Evolutionary conservation across 2,113 vertebrate species (phyloP), one percentile per base, ranked within the genome.

Genomic region (Thamnophis sirtalis): DNA sequence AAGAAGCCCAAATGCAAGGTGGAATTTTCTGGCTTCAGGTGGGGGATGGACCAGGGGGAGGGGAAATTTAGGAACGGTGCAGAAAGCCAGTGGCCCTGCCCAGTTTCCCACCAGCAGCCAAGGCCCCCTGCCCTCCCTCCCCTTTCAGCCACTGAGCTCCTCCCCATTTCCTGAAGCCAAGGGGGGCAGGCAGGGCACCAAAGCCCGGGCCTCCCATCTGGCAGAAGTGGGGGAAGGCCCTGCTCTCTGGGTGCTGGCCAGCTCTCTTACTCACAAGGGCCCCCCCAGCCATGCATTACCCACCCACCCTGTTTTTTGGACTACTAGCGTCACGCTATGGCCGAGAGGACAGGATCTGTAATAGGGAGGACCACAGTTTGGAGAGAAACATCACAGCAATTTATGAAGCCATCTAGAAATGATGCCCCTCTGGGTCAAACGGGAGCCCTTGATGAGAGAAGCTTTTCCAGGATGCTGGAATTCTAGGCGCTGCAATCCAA

Each of bases 401-500:
- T 38, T 80, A 80, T 38, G 33, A 19, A 8, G 13, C 15, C 15
- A 0, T 9, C 68, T 33, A 19, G 68, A 80, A 15, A 21, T 1
- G n/a, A 38, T 38, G 2, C 0, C 10, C 60, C 11, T 63, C 26
- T 11, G 24, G 1, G 26, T 1, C 21, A 1, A 28, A 28, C 0
- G 0, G 26, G 17, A 6, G n/a, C 63, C n/a, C 2, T 33, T 38
- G 73, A 43, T 0, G 33, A 43, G 33, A 43, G 43, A 8, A 8
- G 73, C 33, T 43, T 4, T 17, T 80, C 17, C 73, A 43, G 33
- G 73, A 8, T 43, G 15, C 33, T 43, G 33, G 73, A 4, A 22
- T 80, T 80, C 73, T 8, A 8, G 73, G 33, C 3, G 6, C 68
- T 80, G 33, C 33, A 4, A 1, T 21, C 3, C 73, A 17, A 8